A percentile compares a stretch with the other conserved stretches of the same genome.
These are phyloP conservation scores for Calameuta pallipes DNA, from an alignment of 2,888 invertebrate species.

Conservation along the genomic window DNA sequence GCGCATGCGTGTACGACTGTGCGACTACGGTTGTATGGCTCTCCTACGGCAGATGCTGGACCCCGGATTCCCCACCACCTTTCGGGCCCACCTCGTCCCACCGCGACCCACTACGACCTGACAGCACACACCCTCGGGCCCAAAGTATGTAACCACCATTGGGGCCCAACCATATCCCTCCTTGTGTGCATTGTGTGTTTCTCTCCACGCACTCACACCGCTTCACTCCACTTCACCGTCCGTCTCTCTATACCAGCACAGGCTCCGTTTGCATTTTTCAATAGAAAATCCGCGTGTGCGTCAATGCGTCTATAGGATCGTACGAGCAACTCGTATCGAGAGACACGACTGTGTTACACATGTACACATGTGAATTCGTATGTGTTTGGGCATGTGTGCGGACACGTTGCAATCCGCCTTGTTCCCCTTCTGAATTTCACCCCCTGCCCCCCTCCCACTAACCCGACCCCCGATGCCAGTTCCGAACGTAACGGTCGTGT, in stretches of 20 bases:
- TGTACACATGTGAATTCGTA: conserved; percentile 7
- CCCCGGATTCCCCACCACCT: background rate
- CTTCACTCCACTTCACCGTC: background rate
- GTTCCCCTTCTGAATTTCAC: conserved; percentile 44
- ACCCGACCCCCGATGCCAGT: conserved; percentile 33
- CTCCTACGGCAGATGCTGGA: conserved; percentile 9
- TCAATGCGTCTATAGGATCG: conserved; percentile 11
- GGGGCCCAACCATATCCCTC: background rate
- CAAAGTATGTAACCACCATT: no score
- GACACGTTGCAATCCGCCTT: conserved; percentile 36
- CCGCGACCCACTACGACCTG: no score
- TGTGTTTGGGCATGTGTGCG: conserved; percentile 9
- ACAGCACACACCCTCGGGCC: no score
- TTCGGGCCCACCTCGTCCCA: background rate
- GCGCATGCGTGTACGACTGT: background rate
- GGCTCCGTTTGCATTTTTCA: conserved; percentile 2
- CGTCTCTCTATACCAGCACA: background rate
- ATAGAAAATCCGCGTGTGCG: background rate
- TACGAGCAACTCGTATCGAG: background rate
- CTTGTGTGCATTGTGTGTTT: conserved; percentile 1
- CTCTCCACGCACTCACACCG: background rate
- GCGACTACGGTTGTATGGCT: background rate
- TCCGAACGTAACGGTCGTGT: conserved; percentile 66
- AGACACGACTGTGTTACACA: background rate
- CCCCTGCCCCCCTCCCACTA: conserved; percentile 13